Base-by-base conservation (phyloP, 2,797 vertebrate genomes). In the Hirundo rustica region DNA sequence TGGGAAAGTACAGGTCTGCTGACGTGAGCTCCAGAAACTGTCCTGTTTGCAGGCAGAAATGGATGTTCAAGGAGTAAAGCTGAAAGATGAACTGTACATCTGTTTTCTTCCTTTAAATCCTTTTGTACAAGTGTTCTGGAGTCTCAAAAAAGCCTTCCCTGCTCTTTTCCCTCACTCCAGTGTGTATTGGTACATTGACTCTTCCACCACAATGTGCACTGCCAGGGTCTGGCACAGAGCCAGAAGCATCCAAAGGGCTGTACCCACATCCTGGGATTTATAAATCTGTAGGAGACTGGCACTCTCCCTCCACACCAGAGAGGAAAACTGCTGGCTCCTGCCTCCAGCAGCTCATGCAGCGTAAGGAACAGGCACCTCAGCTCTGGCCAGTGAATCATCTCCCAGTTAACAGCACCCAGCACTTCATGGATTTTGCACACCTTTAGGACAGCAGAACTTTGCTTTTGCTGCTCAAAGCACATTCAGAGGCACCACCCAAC, bases 181-280 rank as follows among this genome's bases (percentile, higher is more conserved):
- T 3, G 38, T 0, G 0, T 8, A 36, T 1, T 4, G 0, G 72
- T 40, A 36, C 13, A 40, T 9, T 54, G 54, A 51, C 29, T 50
- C 45, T 34, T 78, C 50, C 57, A 53, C 76, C 13, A 19, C 58
- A 30, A 0, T 8, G 40, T 12, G 21, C 7, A 8, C 20, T 10
- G 25, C 11, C 32, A 68, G 64, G 27, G 48, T 22, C 66, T 76
- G 72, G 20, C 30, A 38, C 45, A 48, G 34, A 50, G 53, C 26
- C 71, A 90, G 36, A 34, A 14, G 67, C 32, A 48, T 25, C 40
- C 57, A 22, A 1, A 50, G 29, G 53, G 38, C 58, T 57, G 27
- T 8, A 61, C 40, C 47, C 6, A 3, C 47, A 58, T 26, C 51
- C 55, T 3, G 6, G 55, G 16, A 20, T 55, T 15, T 5, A 25